These are phyloP conservation scores for Phaonia tiefii DNA, from an alignment of 2,888 invertebrate genomes.

Conservation along the genomic window DNA sequence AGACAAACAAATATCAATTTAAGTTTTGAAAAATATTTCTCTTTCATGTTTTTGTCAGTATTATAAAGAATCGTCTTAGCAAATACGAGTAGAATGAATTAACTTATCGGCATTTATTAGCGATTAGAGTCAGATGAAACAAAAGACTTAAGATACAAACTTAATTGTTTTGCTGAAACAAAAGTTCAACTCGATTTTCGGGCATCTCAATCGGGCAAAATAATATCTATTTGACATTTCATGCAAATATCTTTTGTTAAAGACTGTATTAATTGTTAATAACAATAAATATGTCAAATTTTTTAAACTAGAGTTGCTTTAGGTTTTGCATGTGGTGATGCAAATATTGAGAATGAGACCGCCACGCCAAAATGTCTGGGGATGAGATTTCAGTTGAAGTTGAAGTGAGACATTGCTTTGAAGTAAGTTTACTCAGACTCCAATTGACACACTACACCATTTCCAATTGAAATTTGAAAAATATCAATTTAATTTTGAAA, in stretches of 20 bases:
- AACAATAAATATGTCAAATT: too few species aligned
- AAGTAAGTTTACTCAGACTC: too few species aligned
- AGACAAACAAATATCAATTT: not conserved
- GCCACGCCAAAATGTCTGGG: too few species aligned
- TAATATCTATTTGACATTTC: conserved; percentile 39
- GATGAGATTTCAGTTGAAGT: too few species aligned
- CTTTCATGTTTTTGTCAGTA: not conserved
- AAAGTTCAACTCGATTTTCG: conserved; percentile 1
- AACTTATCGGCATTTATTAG: conserved; percentile 2
- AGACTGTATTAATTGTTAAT: too few species aligned
- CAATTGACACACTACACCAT: too few species aligned
- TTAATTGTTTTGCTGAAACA: conserved; percentile 6
- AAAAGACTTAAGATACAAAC: conserved; percentile 50
- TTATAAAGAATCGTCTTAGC: conserved; percentile 45
- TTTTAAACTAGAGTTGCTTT: too few species aligned
- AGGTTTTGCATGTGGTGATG: too few species aligned
- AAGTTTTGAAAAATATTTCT: conserved; percentile 8
- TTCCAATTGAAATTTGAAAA: too few species aligned
- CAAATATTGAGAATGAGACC: too few species aligned
- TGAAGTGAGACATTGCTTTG: too few species aligned
- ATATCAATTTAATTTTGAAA: too few species aligned
- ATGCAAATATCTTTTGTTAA: not conserved
- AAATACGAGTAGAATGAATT: conserved; percentile 47
- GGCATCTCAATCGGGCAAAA: conserved; percentile 31
- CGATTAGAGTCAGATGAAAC: conserved; percentile 25